These are phyloP conservation scores for Mastacembelus armatus DNA, from an alignment of 2,797 vertebrate genomes.

Conservation along the genomic window DNA sequence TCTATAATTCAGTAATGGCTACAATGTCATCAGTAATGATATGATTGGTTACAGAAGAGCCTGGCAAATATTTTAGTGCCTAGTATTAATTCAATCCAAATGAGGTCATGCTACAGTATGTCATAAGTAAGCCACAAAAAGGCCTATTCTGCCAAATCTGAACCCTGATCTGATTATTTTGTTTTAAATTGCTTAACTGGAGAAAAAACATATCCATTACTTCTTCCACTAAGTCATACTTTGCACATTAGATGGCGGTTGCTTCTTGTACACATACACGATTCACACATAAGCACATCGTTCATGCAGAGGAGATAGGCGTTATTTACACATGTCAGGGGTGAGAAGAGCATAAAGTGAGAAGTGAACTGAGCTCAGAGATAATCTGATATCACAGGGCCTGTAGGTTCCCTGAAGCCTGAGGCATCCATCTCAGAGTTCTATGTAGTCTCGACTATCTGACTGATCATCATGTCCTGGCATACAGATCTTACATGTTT, in stretches of 20 bases:
- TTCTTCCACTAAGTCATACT: background rate
- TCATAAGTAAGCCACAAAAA: background rate
- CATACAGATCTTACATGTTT: constrained; percentile 34
- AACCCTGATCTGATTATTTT: background rate
- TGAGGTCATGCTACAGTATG: background rate
- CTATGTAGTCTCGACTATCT: constrained; percentile 37
- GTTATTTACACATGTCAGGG: constrained; percentile 42
- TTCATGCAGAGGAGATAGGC: constrained; percentile 11
- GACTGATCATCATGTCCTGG: constrained; percentile 24
- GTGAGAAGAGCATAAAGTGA: constrained; percentile 19
- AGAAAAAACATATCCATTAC: background rate
- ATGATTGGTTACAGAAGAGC: background rate
- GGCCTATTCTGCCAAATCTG: background rate
- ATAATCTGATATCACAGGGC: constrained; percentile 50
- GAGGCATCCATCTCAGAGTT: constrained; percentile 18
- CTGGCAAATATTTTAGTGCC: background rate
- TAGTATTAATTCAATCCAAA: background rate
- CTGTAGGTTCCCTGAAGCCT: constrained; percentile 24
- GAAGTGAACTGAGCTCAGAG: constrained; percentile 18
- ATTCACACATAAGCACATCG: constrained; percentile 1
- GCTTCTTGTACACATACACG: background rate
- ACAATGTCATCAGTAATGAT: background rate
- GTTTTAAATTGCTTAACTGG: background rate
- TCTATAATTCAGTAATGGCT: background rate
- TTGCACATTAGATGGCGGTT: constrained; percentile 1